phyloP scores from a whole-genome alignment of 2,888 invertebrate species.

The Parnassius smintheus region DNA sequence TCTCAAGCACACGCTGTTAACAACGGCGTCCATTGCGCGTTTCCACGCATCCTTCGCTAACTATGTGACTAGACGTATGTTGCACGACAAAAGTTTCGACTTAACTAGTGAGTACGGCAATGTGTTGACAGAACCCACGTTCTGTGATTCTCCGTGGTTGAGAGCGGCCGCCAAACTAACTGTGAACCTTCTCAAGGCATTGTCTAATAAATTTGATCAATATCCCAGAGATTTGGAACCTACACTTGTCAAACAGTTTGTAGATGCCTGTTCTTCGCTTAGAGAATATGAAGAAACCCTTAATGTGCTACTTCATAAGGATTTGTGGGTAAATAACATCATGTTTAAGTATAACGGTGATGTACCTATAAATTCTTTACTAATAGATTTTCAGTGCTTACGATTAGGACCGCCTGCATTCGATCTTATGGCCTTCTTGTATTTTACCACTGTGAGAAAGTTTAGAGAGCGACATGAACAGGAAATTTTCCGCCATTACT shows the following conservation, averaged over 20 bases:
- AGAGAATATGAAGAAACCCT: constrained; percentile 46
- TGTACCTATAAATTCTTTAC: constrained; percentile 47
- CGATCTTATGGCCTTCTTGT: constrained; percentile 55
- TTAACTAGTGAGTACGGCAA: constrained; percentile 44
- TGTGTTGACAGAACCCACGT: constrained; percentile 48
- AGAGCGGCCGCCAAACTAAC: constrained; percentile 54
- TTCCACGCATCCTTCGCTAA: constrained; percentile 64
- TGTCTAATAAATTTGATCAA: constrained; percentile 45
- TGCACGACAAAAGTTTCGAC: constrained; percentile 34
- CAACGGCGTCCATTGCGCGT: constrained; percentile 49
- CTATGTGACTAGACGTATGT: constrained; percentile 46
- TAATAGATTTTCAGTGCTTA: constrained; percentile 64
- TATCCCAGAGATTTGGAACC: constrained; percentile 42
- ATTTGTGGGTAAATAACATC: constrained; percentile 67
- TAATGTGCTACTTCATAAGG: constrained; percentile 63
- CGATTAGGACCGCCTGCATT: constrained; percentile 65
- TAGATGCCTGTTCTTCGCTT: constrained; percentile 50
- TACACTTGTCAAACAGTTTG: constrained; percentile 39
- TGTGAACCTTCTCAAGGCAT: constrained; percentile 47
- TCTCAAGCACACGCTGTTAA: constrained; percentile 45
- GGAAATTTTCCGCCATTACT: constrained; percentile 49
- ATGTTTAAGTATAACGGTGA: constrained; percentile 56
- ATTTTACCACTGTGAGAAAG: constrained; percentile 49
- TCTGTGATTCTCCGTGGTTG: constrained; percentile 52
- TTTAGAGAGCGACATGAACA: constrained; percentile 52